Conservation (phyloP, 2,888 invertebrate genomes). For the Polymixis flavicincta region DNA sequence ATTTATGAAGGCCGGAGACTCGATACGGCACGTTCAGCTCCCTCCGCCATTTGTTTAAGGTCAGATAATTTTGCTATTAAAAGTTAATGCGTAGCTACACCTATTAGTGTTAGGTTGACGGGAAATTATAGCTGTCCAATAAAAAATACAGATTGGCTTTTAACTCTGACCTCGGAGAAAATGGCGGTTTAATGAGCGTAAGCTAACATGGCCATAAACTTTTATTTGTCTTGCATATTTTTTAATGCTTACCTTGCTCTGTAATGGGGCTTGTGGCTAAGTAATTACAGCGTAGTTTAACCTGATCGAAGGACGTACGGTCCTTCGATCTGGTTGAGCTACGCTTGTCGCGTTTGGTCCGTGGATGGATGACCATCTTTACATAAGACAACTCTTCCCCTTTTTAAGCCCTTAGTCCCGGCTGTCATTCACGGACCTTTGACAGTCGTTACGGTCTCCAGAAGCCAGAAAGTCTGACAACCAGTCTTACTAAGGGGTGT, state of each 20-base stretch:
- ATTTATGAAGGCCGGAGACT: slow-evolving; percentile 77
- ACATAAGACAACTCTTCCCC: no score
- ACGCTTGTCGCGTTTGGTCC: no score
- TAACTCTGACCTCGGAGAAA: slow-evolving; percentile 34
- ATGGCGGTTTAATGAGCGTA: slow-evolving; percentile 1
- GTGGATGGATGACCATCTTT: no score
- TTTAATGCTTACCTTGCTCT: neutral
- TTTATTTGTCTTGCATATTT: slow-evolving; percentile 7
- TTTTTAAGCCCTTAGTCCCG: no score
- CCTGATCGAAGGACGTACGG: no score
- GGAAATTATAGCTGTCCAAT: slow-evolving; percentile 55
- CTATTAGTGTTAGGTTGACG: slow-evolving; percentile 45
- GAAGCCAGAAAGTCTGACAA: no score
- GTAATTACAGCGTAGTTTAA: no score
- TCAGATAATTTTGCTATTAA: slow-evolving; percentile 52
- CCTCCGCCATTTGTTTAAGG: slow-evolving; percentile 37
- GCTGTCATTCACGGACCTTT: no score
- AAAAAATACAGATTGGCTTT: slow-evolving; percentile 47
- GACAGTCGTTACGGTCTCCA: no score
- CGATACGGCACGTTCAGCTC: slow-evolving; percentile 64
- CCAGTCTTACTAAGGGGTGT: neutral
- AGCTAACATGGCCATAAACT: neutral
- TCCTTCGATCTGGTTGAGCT: no score
- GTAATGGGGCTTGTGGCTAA: neutral
- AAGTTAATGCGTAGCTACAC: slow-evolving; percentile 35